Base-by-base conservation (phyloP, 2,888 invertebrate genomes). In the Phania funesta region DNA sequence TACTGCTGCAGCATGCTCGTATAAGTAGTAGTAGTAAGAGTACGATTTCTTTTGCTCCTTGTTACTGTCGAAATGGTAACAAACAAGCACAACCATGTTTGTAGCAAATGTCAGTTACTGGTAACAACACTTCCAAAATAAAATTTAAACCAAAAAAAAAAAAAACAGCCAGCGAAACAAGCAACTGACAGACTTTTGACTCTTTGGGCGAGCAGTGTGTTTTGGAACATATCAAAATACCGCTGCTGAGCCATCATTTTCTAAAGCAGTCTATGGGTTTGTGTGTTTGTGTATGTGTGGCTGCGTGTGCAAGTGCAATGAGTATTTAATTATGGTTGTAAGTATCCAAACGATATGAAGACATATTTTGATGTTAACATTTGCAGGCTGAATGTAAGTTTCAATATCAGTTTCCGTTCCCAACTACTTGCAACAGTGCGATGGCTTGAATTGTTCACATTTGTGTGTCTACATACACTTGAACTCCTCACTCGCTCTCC, bases 41-140 rank as follows among this genome's bases (percentile, higher is more conserved):
- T 70, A 22, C 16, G 11, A 56, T 48, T 38, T 20, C 26, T 41
- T 3, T 67, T 52, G 11, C 5, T 35, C 67, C 24, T 79, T 48
- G 24, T 41, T 52, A 50, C 29, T 62, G 35, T 56, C 85, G 85
- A 0, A 18, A 18, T 86, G 84, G 83, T 78, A 85, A 2, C 76
- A 73, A 75, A 62, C 64, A 68, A 71, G 29, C 24, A 56, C 60
- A 77, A 76, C 54, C 56, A 68, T 46, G 62, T 29, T 29, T 48
- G 41, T 35, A 44, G 56, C 67, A 73, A 73, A 76, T 71, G 79
- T 83, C 86, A 77, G 82, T 84, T 84, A 76, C 80, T 35, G 22
- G 68, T 68, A 65, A 48, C 62, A 65, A 46, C 70, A 74, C 67
- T 68, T 48, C 60, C 77, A 77, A 77, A 79, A 71, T 74, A 67